Conservation (phyloP, 37 sponge, comb jelly and placozoan species). For the Aplysina aerophoba region DNA sequence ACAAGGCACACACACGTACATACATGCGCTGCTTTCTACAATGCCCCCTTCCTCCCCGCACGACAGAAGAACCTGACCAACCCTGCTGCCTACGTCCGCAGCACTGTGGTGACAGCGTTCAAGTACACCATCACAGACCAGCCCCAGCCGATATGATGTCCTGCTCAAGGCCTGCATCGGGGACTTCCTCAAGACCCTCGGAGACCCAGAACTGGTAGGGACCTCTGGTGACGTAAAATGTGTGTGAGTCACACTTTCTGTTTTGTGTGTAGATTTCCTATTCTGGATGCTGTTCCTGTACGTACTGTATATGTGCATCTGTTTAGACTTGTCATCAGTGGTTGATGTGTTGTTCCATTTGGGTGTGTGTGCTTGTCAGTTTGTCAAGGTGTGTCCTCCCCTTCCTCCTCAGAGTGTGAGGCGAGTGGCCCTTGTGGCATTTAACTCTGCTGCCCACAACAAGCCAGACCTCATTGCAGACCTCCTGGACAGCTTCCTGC, state of each 20-base stretch:
- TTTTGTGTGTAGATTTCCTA: not conserved
- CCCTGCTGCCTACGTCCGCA: conserved; percentile 71
- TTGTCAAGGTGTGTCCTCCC: too few relatives aligned
- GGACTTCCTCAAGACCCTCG: conserved; percentile 82
- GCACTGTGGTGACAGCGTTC: conserved; percentile 94
- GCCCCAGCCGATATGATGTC: conserved; percentile 88
- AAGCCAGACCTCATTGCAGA: conserved; percentile 91
- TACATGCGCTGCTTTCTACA: not conserved
- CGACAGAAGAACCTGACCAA: conserved; percentile 68
- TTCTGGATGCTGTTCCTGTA: too few relatives aligned
- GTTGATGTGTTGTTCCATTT: too few relatives aligned
- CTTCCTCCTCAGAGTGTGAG: conserved; percentile 92
- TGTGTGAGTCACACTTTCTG: not conserved
- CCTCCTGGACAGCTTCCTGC: conserved; percentile 82
- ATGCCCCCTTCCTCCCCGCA: conserved; percentile 29
- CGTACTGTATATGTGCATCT: too few relatives aligned
- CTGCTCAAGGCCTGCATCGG: conserved; percentile 86
- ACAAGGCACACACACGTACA: too few relatives aligned
- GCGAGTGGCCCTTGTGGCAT: conserved; percentile 92
- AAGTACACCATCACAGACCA: conserved; percentile 96
- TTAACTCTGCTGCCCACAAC: conserved; percentile 99
- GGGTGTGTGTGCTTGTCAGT: too few relatives aligned
- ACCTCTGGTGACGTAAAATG: too few relatives aligned
- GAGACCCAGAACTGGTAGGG: conserved; percentile 89
- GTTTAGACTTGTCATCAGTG: too few relatives aligned